Percentiles rank a stretch among this genome's conserved stretches.
These are phyloP conservation scores for Callyntrura guangdongensis DNA, from an alignment of 2,888 invertebrate genomes.

Conservation along the genomic window DNA sequence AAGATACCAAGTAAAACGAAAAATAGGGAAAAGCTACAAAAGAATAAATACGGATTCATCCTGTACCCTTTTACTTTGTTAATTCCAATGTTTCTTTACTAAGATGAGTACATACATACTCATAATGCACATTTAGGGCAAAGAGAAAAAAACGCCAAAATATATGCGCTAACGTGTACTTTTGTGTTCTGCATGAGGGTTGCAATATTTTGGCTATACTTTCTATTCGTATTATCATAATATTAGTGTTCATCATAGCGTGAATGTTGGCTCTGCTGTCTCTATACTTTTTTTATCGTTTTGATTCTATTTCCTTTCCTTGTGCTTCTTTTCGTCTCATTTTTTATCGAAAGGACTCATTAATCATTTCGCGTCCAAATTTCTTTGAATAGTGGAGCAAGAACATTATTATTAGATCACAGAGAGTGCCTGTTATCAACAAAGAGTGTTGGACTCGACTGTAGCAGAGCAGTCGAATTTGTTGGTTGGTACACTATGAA, in stretches of 20 bases:
- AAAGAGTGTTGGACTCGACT: background rate
- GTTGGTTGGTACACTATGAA: background rate
- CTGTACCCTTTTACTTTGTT: constrained; percentile 29
- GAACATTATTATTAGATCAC: constrained; percentile 61
- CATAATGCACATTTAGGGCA: background rate
- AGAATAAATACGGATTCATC: constrained; percentile 39
- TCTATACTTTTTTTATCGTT: constrained; percentile 50
- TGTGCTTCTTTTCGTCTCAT: constrained; percentile 12
- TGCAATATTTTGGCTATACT: background rate
- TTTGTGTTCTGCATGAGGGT: background rate
- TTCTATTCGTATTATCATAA: constrained; percentile 11
- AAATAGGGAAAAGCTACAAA: constrained; percentile 43
- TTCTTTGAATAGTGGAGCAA: constrained; percentile 62
- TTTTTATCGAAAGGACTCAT: constrained; percentile 63
- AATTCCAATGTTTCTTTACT: background rate
- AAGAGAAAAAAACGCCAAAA: background rate
- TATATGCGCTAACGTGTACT: background rate
- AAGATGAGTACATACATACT: background rate
- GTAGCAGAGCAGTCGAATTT: background rate
- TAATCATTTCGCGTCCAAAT: constrained; percentile 69
- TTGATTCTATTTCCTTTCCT: constrained; percentile 60
- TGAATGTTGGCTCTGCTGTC: constrained; percentile 4
- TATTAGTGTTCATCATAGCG: background rate
- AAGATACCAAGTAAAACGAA: background rate
- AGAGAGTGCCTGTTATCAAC: constrained; percentile 5